Evolutionary conservation across 2,888 invertebrate species (phyloP), one percentile per base, ranked within the genome.

Genomic region (Oligia fasciuncula): DNA sequence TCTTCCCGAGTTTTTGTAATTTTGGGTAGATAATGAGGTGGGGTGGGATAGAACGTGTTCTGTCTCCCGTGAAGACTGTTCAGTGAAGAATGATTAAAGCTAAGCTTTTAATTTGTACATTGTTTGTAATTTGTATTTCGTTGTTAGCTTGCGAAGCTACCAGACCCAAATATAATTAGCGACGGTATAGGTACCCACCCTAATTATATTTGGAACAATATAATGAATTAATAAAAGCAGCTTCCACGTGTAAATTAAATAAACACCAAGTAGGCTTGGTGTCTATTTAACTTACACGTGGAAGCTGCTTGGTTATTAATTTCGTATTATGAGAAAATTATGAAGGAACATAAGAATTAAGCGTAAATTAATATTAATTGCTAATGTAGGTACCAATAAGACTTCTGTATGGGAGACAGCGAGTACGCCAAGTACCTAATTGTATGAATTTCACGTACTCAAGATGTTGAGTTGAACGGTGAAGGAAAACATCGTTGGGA

Each of bases 11-110:
- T 77, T 57, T 40, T 68, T 80, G 69, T 80, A 75, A 83, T 80
- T 84, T 87, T 60, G 57, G 51, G n/a, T 40, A 40, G 29, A 73
- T 84, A 77, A 84, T 82, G 75, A 77, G 79, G n/a, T 68, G 54
- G 76, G 78, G 62, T 62, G 19, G 49, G 13, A 54, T 19, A 75
- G 13, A 73, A 62, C 46, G 62, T 67, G 51, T 73, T 70, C 71
- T 19, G 43, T 54, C 17, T 54, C 0, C 23, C 19, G 19, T 57
- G 66, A 76, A 66, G 23, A 40, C 8, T 71, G 17, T 57, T 73
- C 43, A 11, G 23, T 49, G 8, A 70, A 73, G 23, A 51, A 65
- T 73, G 17, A 69, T 75, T 29, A 35, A 54, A 43, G 19, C 19
- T 65, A 11, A 63, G 13, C 54, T 54, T 69, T 4, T 73, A 73